These are phyloP conservation scores for Agrochola circellaris DNA, from an alignment of 2,888 invertebrate genomes.

Conservation along the genomic window DNA sequence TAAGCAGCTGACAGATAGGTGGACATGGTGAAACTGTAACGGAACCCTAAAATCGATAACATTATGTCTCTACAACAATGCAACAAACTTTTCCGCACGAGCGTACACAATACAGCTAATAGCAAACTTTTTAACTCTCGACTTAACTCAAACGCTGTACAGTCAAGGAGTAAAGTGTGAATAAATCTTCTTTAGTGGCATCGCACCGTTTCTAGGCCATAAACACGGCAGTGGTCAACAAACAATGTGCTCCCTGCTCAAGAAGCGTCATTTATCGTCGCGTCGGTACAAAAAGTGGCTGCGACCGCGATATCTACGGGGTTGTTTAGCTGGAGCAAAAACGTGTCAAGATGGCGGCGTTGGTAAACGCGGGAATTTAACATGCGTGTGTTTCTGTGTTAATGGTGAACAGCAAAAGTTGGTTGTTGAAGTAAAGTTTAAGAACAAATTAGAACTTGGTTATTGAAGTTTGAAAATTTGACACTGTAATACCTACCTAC, in stretches of 20 bases:
- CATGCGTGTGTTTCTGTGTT: constrained; percentile 23
- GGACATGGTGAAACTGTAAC: no score
- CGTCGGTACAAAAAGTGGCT: constrained; percentile 78
- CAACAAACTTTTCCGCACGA: constrained; percentile 18
- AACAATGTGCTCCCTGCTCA: constrained; percentile 81
- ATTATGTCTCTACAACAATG: background rate
- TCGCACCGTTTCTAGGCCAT: constrained; percentile 78
- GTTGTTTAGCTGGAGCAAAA: constrained; percentile 72
- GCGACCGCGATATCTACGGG: constrained; percentile 67
- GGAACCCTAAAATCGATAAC: no score
- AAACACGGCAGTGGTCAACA: constrained; percentile 83
- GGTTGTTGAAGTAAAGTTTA: background rate
- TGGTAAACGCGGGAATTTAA: constrained; percentile 45
- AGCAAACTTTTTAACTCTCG: constrained; percentile 72
- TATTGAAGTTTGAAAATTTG: no score
- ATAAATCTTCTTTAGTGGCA: constrained; percentile 80
- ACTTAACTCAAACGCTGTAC: constrained; percentile 72
- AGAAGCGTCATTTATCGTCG: constrained; percentile 82
- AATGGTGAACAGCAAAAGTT: background rate
- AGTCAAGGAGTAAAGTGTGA: constrained; percentile 77
- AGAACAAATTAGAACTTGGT: background rate
- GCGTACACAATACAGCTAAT: constrained; percentile 58
- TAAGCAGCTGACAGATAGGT: no score
- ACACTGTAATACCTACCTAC: no score
- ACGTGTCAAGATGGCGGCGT: constrained; percentile 69